phyloP scores from a whole-genome alignment of 2,797 vertebrate species.

The Amniataba percoides region DNA sequence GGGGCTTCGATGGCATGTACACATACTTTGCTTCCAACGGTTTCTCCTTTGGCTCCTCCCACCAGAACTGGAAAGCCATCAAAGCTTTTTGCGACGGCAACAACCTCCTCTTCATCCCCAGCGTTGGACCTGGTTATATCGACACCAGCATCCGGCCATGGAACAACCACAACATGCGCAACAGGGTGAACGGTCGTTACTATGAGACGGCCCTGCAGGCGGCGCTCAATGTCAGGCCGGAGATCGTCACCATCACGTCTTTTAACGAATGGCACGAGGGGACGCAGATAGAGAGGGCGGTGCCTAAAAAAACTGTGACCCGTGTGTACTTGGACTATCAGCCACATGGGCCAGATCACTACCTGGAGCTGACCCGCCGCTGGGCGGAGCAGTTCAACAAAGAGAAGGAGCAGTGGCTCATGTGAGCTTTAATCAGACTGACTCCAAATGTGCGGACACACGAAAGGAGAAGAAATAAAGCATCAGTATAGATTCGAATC shows the following conservation, averaged over 20 bases:
- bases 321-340: constrained; percentile 91
- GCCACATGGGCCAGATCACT: constrained; percentile 89
- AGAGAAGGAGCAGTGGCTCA: constrained; percentile 92
- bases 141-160: constrained; percentile 92
- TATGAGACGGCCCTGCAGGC: constrained; percentile 92
- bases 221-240: constrained; percentile 87
- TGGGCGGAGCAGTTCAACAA: constrained; percentile 92
- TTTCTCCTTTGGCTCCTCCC: constrained; percentile 93
- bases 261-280: constrained; percentile 96
- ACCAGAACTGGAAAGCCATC: constrained; percentile 92
- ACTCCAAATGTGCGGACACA: constrained; percentile 4
- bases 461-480: not conserved
- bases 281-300: constrained; percentile 92
- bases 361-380: constrained; percentile 90
- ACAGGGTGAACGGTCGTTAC: constrained; percentile 92
- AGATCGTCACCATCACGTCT: constrained; percentile 90
- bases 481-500: not conserved
- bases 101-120: constrained; percentile 92
- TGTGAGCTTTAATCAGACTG: constrained; percentile 84
- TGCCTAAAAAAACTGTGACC: constrained; percentile 89
- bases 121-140: constrained; percentile 91
- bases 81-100: constrained; percentile 92
- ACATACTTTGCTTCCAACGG: constrained; percentile 93
- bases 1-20: constrained; percentile 92
- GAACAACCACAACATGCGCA: constrained; percentile 94